phyloP scores from a whole-genome alignment of 2,113 vertebrate species.

The Raja brachyura region DNA sequence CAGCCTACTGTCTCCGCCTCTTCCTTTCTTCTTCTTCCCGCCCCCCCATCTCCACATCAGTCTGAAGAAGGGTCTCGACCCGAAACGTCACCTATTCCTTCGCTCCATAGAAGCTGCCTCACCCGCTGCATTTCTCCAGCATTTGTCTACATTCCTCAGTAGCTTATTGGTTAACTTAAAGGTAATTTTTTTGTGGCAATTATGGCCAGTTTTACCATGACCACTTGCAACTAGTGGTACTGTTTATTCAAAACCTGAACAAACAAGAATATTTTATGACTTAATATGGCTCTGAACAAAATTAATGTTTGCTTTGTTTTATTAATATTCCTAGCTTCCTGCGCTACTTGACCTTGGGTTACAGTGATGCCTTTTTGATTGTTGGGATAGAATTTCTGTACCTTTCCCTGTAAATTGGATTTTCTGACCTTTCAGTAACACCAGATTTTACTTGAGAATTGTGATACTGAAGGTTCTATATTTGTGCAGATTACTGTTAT shows the following conservation, averaged over 20 bases:
- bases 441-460: background rate
- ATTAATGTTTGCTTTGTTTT: background rate
- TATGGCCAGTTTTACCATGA: background rate
- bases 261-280: background rate
- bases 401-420: background rate
- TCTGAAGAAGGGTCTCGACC: no score
- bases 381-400: background rate
- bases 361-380: background rate
- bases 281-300: background rate
- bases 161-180: background rate
- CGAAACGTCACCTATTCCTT: no score
- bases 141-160: background rate
- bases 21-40: no score
- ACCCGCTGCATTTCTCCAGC: no score
- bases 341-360: background rate
- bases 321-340: background rate
- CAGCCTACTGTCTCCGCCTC: no score
- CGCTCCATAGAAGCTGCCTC: no score
- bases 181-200: background rate
- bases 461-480: background rate
- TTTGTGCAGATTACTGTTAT: background rate
- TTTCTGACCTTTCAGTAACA: background rate
- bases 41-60: no score
- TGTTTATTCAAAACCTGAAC: background rate
- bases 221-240: background rate